Percentiles rank a stretch among this genome's conserved stretches.
Conservation (phyloP, 2,797 vertebrate genomes). For the Onychomys leucogaster region DNA sequence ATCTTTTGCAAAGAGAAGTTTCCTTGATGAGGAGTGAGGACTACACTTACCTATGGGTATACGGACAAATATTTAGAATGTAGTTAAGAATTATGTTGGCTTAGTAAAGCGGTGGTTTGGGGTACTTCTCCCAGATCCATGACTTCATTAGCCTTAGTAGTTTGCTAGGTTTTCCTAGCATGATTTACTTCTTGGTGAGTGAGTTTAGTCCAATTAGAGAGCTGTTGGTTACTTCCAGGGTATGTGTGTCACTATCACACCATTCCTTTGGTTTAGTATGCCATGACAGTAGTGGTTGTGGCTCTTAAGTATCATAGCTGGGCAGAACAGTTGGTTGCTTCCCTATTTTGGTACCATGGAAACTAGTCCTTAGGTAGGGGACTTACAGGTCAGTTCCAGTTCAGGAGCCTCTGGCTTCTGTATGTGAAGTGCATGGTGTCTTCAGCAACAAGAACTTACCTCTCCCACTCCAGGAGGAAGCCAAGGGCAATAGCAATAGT, state of each 20-base stretch:
- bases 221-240: background rate
- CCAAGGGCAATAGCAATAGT: background rate
- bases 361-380: background rate
- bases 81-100: background rate
- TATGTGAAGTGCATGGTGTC: background rate
- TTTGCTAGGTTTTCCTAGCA: background rate
- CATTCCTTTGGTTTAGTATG: background rate
- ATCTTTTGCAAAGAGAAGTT: background rate
- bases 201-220: background rate
- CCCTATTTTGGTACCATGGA: background rate
- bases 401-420: background rate
- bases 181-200: background rate
- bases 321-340: background rate
- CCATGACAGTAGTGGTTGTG: background rate
- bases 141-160: background rate
- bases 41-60: background rate
- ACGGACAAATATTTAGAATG: background rate
- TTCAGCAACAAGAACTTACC: background rate
- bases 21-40: background rate
- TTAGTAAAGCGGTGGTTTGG: background rate
- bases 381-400: background rate
- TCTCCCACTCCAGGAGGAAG: background rate
- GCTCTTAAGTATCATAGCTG: background rate
- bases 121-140: background rate
- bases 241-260: background rate